Percentiles rank a stretch among this genome's conserved stretches.
phyloP scores from a whole-genome alignment of 2,888 invertebrate species.

The Gerris lacustris region DNA sequence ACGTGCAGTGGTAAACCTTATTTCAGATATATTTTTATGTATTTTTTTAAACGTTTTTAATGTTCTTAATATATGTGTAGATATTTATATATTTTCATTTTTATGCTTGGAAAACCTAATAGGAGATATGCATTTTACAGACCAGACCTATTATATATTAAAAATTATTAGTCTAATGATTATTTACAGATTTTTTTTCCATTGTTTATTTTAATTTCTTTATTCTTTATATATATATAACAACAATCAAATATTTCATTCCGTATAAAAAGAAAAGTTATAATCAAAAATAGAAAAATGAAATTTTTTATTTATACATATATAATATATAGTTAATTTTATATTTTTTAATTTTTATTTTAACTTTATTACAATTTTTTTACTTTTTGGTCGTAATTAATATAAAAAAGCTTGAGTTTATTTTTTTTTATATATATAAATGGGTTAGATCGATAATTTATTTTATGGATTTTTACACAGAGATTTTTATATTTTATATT shows the following conservation, averaged over 20 bases:
- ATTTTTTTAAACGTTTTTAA: not conserved
- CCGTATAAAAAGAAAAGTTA: slow-evolving; percentile 14
- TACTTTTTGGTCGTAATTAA: too few species aligned
- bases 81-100: too few species aligned
- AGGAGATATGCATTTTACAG: not conserved
- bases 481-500: not conserved
- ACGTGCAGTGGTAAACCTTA: slow-evolving; percentile 28
- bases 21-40: slow-evolving; percentile 5
- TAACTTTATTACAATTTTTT: too few species aligned
- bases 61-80: too few species aligned
- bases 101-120: not conserved
- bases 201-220: slow-evolving; percentile 9
- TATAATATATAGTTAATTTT: not conserved
- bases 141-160: slow-evolving; percentile 1
- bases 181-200: slow-evolving; percentile 24
- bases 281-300: not conserved
- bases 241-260: slow-evolving; percentile 21
- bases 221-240: slow-evolving; percentile 15
- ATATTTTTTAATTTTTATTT: not conserved
- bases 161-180: slow-evolving; percentile 23
- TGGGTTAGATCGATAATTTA: not conserved
- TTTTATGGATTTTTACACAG: too few species aligned
- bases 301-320: not conserved
- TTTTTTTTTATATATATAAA: too few species aligned
- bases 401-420: slow-evolving; percentile 17